phyloP scores from a whole-genome alignment of 2,797 vertebrate species.

The Rhinoraja longicauda region DNA sequence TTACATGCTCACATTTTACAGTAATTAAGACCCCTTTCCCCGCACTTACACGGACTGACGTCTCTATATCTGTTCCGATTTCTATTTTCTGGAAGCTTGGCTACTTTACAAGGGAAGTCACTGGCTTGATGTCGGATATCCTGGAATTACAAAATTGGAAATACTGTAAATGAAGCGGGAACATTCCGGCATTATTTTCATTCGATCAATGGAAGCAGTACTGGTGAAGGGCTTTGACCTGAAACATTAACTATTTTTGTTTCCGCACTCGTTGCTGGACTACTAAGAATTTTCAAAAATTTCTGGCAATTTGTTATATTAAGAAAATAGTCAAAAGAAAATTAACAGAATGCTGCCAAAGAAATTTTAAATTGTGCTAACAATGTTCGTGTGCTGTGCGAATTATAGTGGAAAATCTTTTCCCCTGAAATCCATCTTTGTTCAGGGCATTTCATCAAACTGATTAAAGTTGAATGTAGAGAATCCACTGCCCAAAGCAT shows the following conservation, averaged over 20 bases:
- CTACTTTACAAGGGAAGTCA: constrained; percentile 90
- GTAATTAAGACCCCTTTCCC: neutral
- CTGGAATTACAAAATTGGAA: constrained; percentile 56
- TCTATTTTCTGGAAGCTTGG: constrained; percentile 92
- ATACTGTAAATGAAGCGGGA: constrained; percentile 42
- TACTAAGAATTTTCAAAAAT: too few species aligned
- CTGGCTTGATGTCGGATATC: constrained; percentile 89
- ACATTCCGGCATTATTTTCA: neutral
- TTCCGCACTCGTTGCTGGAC: too few species aligned
- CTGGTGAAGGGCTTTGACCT: too few species aligned
- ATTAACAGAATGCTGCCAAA: neutral
- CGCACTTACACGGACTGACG: constrained; percentile 92
- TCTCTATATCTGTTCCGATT: constrained; percentile 96
- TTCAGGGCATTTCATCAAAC: neutral
- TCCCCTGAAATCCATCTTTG: neutral
- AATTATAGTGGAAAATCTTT: neutral
- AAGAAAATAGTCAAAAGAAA: constrained; percentile 8
- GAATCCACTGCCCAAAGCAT: neutral
- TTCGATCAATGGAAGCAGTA: neutral
- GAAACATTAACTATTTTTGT: too few species aligned
- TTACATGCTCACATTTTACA: neutral
- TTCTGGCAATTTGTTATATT: neutral
- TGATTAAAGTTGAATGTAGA: too few species aligned
- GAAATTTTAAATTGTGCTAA: neutral
- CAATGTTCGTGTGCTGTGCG: neutral